Conservation (phyloP, 2,113 vertebrate genomes). For the Phaethon lepturus region DNA sequence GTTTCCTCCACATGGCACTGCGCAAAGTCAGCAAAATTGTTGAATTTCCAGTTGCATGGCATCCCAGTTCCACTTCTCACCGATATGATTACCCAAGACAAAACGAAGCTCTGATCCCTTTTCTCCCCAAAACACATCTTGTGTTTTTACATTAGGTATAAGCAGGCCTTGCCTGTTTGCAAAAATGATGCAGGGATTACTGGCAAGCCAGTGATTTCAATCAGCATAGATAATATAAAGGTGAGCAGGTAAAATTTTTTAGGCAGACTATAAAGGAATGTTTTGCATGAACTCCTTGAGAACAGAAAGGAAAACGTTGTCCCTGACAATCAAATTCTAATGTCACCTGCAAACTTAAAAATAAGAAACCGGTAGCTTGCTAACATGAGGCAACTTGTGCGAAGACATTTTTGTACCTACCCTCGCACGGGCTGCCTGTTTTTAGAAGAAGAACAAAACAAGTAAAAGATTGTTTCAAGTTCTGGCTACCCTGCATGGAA, state of each 20-base stretch:
- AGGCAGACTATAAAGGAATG: not conserved
- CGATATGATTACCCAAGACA: not conserved
- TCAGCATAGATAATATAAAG: not conserved
- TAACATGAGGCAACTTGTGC: not conserved
- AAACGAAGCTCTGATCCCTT: not conserved
- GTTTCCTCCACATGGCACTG: not conserved
- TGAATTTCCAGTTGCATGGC: not conserved
- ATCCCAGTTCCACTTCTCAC: not conserved
- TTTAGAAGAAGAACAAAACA: not conserved
- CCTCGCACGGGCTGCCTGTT: not conserved
- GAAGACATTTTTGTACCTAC: not conserved
- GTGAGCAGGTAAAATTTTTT: not conserved
- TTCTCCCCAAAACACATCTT: not conserved
- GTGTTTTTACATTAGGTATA: not conserved
- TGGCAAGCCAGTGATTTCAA: not conserved
- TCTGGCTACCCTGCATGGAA: not conserved
- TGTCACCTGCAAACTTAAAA: not conserved
- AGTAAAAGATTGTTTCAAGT: not conserved
- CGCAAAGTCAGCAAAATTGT: not conserved
- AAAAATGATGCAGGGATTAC: not conserved
- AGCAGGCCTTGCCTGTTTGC: not conserved
- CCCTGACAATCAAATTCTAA: not conserved
- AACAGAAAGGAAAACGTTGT: not conserved
- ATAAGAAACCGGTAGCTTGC: not conserved
- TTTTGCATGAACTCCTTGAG: not conserved